Evolutionary conservation across 2,888 invertebrate species (phyloP), one percentile per base, ranked within the genome.

Genomic region (Xylota sylvarum): DNA sequence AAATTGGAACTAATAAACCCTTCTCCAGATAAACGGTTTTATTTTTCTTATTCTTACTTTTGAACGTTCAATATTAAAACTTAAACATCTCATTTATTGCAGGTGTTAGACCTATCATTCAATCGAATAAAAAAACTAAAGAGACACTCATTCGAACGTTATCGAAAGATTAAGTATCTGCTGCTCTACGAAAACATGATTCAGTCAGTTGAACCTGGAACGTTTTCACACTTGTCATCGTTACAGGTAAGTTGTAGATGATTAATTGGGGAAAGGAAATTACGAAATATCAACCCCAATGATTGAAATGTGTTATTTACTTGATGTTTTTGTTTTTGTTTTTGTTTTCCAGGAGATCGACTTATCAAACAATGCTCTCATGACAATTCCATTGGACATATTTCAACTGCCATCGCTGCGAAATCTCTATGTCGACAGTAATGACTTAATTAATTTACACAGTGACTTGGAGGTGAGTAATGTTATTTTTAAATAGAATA

Each of bases 371-470:
- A 93, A 93, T 90, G 92, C 90, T 12, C 89, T 93, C 3, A 88
- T 90, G 70, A 91, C 91, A 40, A 92, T 93, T 88, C 92, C 93
- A 64, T 70, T 90, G 88, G 93, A 92, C 80, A 85, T 93, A 62
- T 91, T 95, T 58, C 93, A 94, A 77, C 89, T 96, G 87, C 94
- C 95, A 0, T 93, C 93, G 0, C 90, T 96, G 78, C 93, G 95
- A 69, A 95, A 94, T 90, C 91, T 96, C 27, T 95, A 95, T 89
- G 92, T 95, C 1, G 93, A 92, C 79, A 91, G 92, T 83, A 92
- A 92, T 87, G 90, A 91, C 52, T 88, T 92, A 83, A 82, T 89
- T 9, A 88, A 90, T 64, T 80, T 92, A 74, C 89, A 89, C 35
- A 84, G 86, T 23, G 92, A 92, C 52, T 87, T 92, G 55, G 85